A percentile compares a stretch with the other conserved stretches of the same genome.
These are phyloP conservation scores for Picus viridis DNA, from an alignment of 2,797 vertebrate genomes.

Conservation along the genomic window DNA sequence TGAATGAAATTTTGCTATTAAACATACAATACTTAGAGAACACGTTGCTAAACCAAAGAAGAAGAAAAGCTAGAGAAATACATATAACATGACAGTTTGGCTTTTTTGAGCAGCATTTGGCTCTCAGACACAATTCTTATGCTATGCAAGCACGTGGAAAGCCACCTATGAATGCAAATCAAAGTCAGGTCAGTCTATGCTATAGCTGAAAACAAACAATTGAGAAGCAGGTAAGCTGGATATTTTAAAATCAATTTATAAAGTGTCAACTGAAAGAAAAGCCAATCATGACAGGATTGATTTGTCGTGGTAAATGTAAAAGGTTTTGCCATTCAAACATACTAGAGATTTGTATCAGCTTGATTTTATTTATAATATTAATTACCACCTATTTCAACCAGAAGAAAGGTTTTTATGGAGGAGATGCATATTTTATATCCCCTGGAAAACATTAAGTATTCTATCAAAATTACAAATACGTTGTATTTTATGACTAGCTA, in stretches of 20 bases:
- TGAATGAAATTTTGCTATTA: neutral
- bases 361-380: neutral
- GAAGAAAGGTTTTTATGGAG: neutral
- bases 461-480: slow-evolving; percentile 72
- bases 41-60: neutral
- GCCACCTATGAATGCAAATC: neutral
- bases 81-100: neutral
- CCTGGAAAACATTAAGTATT: slow-evolving; percentile 66
- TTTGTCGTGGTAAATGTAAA: neutral
- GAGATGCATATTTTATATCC: slow-evolving; percentile 71
- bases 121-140: neutral
- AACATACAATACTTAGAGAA: neutral
- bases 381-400: neutral
- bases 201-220: neutral
- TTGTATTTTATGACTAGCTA: slow-evolving; percentile 76
- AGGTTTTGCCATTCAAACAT: neutral
- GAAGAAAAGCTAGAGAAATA: neutral
- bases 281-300: neutral
- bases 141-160: neutral
- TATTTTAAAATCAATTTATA: neutral
- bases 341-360: neutral
- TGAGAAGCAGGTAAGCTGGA: neutral
- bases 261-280: neutral
- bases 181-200: neutral
- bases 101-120: neutral